These are phyloP conservation scores for Setipinna tenuifilis DNA, from an alignment of 2,797 vertebrate genomes.

Conservation along the genomic window DNA sequence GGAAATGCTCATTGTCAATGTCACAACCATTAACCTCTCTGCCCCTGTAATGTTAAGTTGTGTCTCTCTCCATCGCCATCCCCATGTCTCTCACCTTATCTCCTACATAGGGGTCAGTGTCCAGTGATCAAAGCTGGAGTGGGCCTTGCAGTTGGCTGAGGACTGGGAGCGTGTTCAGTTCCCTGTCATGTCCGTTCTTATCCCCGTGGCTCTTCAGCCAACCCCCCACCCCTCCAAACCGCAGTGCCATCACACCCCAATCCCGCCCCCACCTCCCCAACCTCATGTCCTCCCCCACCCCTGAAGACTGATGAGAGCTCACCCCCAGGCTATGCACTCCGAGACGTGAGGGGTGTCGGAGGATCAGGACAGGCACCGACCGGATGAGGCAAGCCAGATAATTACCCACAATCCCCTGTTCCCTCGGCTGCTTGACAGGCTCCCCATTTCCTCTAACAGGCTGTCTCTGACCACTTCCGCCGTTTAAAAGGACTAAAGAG, in stretches of 20 bases:
- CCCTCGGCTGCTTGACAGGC: conserved; percentile 22
- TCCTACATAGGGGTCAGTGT: conserved; percentile 58
- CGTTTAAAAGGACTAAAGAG: conserved; percentile 19
- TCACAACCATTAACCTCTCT: neutral
- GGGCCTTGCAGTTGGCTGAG: conserved; percentile 50
- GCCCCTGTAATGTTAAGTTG: neutral
- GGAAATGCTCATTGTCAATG: conserved; percentile 47
- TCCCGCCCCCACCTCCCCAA: neutral
- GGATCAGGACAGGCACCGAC: conserved; percentile 47
- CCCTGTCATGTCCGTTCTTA: conserved; percentile 52
- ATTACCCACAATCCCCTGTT: conserved; percentile 55
- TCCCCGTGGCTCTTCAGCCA: conserved; percentile 44
- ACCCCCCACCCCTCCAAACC: neutral
- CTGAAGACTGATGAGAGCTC: conserved; percentile 65
- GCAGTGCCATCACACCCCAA: neutral
- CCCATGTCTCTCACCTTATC: conserved; percentile 32
- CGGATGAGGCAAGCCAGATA: conserved; percentile 58
- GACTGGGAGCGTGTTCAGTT: neutral
- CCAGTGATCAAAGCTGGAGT: conserved; percentile 64
- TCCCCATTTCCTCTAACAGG: neutral
- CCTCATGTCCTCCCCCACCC: conserved; percentile 30
- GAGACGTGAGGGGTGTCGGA: conserved; percentile 56
- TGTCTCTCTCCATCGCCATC: conserved; percentile 33
- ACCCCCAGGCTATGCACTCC: conserved; percentile 63
- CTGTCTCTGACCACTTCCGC: conserved; percentile 12